Percentiles rank a stretch among this genome's conserved stretches.
phyloP scores from a whole-genome alignment of 2,797 vertebrate species.

The Spinus olivaceus region DNA sequence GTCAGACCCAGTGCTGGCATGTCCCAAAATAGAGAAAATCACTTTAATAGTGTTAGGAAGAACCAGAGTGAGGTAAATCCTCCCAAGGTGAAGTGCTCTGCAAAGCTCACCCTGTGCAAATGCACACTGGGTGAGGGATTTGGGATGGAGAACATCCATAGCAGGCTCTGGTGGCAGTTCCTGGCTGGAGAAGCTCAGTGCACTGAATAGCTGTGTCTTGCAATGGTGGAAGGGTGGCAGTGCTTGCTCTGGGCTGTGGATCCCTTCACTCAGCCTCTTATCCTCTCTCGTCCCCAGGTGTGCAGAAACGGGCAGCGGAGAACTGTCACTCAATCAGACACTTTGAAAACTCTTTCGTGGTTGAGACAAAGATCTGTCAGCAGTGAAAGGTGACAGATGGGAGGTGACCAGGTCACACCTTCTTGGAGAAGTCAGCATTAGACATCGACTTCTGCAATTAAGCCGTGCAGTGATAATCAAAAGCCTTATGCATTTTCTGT shows the following conservation, averaged over 20 bases:
- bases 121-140: neutral
- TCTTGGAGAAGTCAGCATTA: slow-evolving; percentile 59
- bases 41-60: neutral
- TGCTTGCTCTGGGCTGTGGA: neutral
- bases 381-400: slow-evolving; percentile 70
- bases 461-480: slow-evolving; percentile 75
- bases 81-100: neutral
- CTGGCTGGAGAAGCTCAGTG: rapidly evolving
- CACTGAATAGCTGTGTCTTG: neutral
- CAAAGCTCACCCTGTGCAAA: neutral
- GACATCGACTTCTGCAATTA: slow-evolving; percentile 55
- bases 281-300: slow-evolving; percentile 65
- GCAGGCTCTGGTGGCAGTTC: rapidly evolving
- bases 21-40: slow-evolving; percentile 1
- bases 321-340: slow-evolving; percentile 89
- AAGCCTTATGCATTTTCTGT: slow-evolving; percentile 78
- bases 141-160: neutral
- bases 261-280: neutral
- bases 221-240: rapidly evolving
- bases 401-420: slow-evolving; percentile 38
- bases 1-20: neutral
- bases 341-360: slow-evolving; percentile 91
- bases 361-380: slow-evolving; percentile 90
- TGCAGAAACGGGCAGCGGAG: slow-evolving; percentile 88
- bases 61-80: neutral